These are phyloP conservation scores for Mercenaria mercenaria DNA, from an alignment of 1,140 invertebrate genomes.

Conservation along the genomic window DNA sequence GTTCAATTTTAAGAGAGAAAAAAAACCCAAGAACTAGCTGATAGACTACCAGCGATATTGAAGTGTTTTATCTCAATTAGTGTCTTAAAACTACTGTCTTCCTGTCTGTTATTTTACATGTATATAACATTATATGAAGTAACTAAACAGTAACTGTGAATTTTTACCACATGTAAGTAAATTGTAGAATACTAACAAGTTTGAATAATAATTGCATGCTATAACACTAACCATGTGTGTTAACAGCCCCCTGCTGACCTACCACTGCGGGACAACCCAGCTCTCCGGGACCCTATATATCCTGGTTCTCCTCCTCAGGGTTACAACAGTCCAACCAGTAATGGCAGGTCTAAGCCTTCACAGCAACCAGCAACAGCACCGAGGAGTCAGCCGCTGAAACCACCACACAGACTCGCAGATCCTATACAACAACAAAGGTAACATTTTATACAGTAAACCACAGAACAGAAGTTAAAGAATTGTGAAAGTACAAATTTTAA, in stretches of 20 bases:
- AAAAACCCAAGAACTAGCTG: too few species aligned
- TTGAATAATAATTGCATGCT: not conserved
- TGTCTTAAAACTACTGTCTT: too few species aligned
- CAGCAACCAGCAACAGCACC: slow-evolving; percentile 26
- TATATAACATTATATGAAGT: too few species aligned
- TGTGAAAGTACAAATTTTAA: too few species aligned
- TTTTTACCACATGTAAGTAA: too few species aligned
- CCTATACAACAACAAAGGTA: slow-evolving; percentile 76
- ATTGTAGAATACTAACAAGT: not conserved
- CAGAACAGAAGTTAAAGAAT: not conserved
- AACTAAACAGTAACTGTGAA: too few species aligned
- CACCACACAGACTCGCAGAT: slow-evolving; percentile 78
- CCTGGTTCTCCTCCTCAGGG: slow-evolving; percentile 48
- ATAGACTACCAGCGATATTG: too few species aligned
- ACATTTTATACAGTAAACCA: slow-evolving; percentile 35
- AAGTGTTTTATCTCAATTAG: too few species aligned
- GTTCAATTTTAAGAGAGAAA: too few species aligned
- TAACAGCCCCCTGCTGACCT: slow-evolving; percentile 56
- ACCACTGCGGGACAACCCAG: slow-evolving; percentile 31
- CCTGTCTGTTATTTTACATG: too few species aligned
- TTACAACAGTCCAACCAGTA: slow-evolving; percentile 32
- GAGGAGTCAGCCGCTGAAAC: slow-evolving; percentile 59
- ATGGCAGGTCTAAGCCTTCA: not conserved
- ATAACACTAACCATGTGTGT: not conserved
- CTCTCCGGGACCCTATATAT: slow-evolving; percentile 27